phyloP scores from a whole-genome alignment of 2,888 invertebrate genomes.

The Drosophila eohydei region DNA sequence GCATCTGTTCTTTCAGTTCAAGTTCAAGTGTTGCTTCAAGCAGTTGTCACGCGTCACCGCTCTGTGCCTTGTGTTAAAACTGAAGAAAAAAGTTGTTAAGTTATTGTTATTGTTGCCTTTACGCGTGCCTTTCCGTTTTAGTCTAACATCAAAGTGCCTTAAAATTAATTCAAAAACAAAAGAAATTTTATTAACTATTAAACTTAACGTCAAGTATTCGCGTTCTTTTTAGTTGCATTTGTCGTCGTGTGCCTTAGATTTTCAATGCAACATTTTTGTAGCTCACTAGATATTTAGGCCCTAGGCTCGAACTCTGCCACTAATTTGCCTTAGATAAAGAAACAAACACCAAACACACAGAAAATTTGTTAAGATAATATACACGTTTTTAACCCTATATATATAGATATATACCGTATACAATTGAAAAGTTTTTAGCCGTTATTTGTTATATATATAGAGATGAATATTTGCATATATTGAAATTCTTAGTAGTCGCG shows the following conservation, averaged over 20 bases:
- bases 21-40: constrained; percentile 34
- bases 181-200: constrained; percentile 11
- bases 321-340: constrained; percentile 69
- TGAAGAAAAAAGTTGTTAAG: constrained; percentile 49
- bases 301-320: constrained; percentile 60
- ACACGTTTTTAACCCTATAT: constrained; percentile 41
- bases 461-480: constrained; percentile 13
- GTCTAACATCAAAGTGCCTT: constrained; percentile 62
- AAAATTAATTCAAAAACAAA: constrained; percentile 14
- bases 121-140: constrained; percentile 50
- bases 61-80: constrained; percentile 63
- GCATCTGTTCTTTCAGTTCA: constrained; percentile 23
- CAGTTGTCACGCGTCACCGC: constrained; percentile 56
- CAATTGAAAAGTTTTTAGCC: constrained; percentile 33
- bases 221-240: constrained; percentile 40
- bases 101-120: constrained; percentile 46
- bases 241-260: constrained; percentile 69
- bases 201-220: constrained; percentile 12
- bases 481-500: constrained; percentile 40
- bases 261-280: constrained; percentile 18
- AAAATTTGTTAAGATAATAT: constrained; percentile 52
- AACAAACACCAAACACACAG: constrained; percentile 11
- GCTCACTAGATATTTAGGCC: constrained; percentile 39
- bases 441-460: constrained; percentile 47
- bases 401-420: constrained; percentile 48